Base-by-base conservation (phyloP, 2,113 vertebrate genomes). In the Gavia stellata region DNA sequence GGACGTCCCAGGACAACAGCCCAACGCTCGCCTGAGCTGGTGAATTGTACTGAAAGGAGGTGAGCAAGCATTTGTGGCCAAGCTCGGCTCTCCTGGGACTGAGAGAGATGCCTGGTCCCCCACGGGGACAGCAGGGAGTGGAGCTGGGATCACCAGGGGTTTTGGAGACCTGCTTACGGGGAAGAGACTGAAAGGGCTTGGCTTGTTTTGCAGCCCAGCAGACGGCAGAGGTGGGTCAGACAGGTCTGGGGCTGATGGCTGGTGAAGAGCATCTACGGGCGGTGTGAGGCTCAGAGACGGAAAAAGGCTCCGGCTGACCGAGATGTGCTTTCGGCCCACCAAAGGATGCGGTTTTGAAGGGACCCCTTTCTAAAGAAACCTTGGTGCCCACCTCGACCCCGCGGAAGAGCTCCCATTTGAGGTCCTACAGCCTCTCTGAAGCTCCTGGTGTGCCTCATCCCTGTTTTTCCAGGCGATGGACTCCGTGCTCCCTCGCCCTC, bases 1-100 rank as follows among this genome's bases (percentile, higher is more conserved):
- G n/a, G n/a, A 36, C 0, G 0, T 21, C 63, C 26, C 68, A 6
- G 42, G 55, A 34, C 17, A 38, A 13, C 36, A 10, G 7, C 2
- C 16, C 4, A 28, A 29, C 0, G 0, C 62, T 13, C 3, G n/a
- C 7, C 52, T 16, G 65, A 70, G 61, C 34, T 2, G 10, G 21
- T 5, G 73, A 44, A 33, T 10, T 21, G 34, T 7, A 4, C 31
- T 6, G 63, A 23, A 8, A 62, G n/a, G 24, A 47, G 34, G 16
- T 5, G 33, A 28, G 33, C 4, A 23, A 18, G 26, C 2, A 3
- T 25, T 45, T 9, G 61, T 25, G 34, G 24, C 45, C 17, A 34
- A 9, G 50, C 50, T 72, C 18, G 14, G 18, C 50, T 38, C 26
- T 62, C 42, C 44, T 4, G 26, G 73, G 33, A 21, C 56, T 1